phyloP scores from a whole-genome alignment of 2,888 invertebrate genomes.

The Nowickia ferox region DNA sequence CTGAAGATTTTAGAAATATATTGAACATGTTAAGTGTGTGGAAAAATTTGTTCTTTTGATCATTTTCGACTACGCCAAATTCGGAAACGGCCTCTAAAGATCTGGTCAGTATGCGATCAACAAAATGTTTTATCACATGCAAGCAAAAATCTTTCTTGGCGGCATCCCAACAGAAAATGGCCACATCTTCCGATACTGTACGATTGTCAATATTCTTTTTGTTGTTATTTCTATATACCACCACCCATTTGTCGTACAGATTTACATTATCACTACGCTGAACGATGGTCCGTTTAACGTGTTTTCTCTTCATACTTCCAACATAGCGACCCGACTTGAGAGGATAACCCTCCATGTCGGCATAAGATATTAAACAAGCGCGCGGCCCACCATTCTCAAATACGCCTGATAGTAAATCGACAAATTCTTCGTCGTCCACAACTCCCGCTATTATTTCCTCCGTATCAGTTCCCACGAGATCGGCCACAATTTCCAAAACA shows the following conservation, averaged over 20 bases:
- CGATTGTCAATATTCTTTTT: slow-evolving; percentile 86
- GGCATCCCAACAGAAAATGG: slow-evolving; percentile 75
- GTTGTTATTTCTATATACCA: slow-evolving; percentile 87
- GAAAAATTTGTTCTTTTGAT: slow-evolving; percentile 85
- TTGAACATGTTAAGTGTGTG: slow-evolving; percentile 85
- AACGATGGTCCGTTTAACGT: slow-evolving; percentile 86
- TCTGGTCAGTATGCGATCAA: slow-evolving; percentile 82
- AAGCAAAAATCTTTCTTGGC: slow-evolving; percentile 73
- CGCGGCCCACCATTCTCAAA: slow-evolving; percentile 86
- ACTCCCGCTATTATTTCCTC: slow-evolving; percentile 88
- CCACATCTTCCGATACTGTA: slow-evolving; percentile 85
- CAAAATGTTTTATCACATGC: slow-evolving; percentile 76
- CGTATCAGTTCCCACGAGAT: slow-evolving; percentile 88
- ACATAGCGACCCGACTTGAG: slow-evolving; percentile 81
- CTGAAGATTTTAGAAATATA: slow-evolving; percentile 85
- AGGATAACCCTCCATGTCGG: slow-evolving; percentile 86
- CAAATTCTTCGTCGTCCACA: slow-evolving; percentile 87
- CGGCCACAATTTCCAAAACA: slow-evolving; percentile 87
- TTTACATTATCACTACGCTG: slow-evolving; percentile 86
- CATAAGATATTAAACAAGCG: slow-evolving; percentile 88
- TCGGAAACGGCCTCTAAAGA: slow-evolving; percentile 83
- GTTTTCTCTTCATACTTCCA: slow-evolving; percentile 76
- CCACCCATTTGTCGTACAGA: slow-evolving; percentile 87
- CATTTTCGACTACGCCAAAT: slow-evolving; percentile 84
- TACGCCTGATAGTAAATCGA: slow-evolving; percentile 86